Conservation (phyloP, 2,888 invertebrate genomes). For the Hesperia comma region DNA sequence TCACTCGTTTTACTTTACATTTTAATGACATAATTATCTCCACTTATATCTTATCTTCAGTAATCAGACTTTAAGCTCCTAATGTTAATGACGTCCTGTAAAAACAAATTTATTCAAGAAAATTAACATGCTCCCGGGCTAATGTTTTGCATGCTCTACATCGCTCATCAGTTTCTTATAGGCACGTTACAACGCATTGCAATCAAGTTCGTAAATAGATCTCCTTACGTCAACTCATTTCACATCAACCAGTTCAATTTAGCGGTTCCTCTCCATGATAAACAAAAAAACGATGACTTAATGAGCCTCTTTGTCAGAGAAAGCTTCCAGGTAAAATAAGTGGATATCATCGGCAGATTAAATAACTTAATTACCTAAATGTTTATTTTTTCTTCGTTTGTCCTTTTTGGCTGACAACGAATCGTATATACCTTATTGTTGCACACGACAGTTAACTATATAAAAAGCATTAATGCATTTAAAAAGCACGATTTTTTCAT, state of each 20-base stretch:
- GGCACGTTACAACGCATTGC: constrained; percentile 6
- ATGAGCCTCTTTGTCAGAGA: too few species aligned
- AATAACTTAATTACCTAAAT: too few species aligned
- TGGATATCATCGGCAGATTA: too few species aligned
- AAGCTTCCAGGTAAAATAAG: too few species aligned
- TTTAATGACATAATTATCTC: constrained; percentile 4
- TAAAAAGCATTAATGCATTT: background rate
- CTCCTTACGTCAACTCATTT: constrained; percentile 5
- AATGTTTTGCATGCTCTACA: constrained; percentile 23
- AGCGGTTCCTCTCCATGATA: background rate
- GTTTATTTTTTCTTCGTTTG: too few species aligned
- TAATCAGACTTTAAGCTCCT: background rate
- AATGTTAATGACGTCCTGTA: constrained; percentile 10
- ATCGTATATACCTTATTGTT: too few species aligned
- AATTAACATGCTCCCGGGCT: constrained; percentile 13
- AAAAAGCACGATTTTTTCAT: background rate
- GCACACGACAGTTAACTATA: background rate
- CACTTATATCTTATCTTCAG: background rate
- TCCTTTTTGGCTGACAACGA: too few species aligned
- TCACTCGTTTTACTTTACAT: background rate
- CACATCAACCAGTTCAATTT: constrained; percentile 13
- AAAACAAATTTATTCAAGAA: constrained; percentile 26
- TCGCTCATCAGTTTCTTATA: constrained; percentile 16
- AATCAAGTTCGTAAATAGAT: constrained; percentile 14
- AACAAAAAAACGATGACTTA: too few species aligned